phyloP scores from a whole-genome alignment of 2,888 invertebrate species.

The Epinotia bilunana region DNA sequence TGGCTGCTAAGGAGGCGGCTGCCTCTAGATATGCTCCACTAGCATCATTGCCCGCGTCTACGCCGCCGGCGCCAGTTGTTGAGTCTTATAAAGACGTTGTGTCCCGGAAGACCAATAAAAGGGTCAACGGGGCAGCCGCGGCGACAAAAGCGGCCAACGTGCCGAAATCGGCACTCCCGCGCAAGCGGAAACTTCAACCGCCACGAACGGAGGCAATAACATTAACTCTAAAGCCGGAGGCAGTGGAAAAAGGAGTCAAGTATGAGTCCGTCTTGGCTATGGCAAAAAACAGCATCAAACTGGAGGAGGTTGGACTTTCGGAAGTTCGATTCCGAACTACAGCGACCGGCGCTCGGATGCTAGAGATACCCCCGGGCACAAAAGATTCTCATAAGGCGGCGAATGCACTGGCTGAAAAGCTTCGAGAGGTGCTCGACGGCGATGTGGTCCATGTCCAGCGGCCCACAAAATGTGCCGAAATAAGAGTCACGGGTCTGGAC shows the following conservation, averaged over 20 bases:
- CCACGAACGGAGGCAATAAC: neutral
- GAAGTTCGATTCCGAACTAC: neutral
- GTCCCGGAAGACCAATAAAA: neutral
- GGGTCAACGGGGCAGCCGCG: neutral
- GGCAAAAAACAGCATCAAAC: neutral
- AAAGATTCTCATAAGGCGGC: neutral
- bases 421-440: neutral
- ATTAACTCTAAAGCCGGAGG: neutral
- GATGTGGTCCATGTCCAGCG: neutral
- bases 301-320: neutral
- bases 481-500: neutral
- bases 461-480: neutral
- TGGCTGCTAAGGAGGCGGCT: neutral
- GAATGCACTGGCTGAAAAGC: neutral
- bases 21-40: neutral
- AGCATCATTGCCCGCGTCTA: neutral
- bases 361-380: neutral
- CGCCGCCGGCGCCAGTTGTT: neutral
- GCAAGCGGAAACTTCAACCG: neutral
- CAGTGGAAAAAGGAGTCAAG: neutral
- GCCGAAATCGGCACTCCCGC: neutral
- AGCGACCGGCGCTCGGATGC: neutral
- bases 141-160: neutral
- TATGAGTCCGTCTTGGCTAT: neutral
- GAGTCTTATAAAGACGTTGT: too few species aligned